Percentiles rank a stretch among this genome's conserved stretches.
These are phyloP conservation scores for Botrylloides violaceus DNA, from an alignment of 23 tunicate genomes.

Conservation along the genomic window DNA sequence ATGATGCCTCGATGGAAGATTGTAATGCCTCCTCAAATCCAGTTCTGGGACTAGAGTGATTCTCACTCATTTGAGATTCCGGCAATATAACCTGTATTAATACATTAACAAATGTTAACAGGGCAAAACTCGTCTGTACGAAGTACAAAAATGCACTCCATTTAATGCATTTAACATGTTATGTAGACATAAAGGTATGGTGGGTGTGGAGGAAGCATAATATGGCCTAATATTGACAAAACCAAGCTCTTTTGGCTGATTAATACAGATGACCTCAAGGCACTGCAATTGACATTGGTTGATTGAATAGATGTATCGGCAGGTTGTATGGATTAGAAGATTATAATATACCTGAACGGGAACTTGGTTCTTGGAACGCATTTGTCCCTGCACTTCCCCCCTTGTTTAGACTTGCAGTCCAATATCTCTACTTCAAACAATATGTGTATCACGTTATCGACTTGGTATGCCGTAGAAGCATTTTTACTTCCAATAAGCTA, in stretches of 20 bases:
- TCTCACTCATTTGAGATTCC: conserved; percentile 59
- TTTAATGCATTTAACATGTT: background rate
- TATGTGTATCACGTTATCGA: too few relatives aligned
- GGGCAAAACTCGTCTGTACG: too few relatives aligned
- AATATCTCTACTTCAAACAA: too few relatives aligned
- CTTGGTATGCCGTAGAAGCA: too few relatives aligned
- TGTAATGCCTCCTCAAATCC: conserved; percentile 90
- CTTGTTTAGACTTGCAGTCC: background rate
- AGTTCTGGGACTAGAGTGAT: conserved; percentile 54
- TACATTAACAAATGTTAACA: background rate
- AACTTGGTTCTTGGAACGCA: conserved; percentile 82
- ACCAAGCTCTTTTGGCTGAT: too few relatives aligned
- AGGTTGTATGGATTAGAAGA: too few relatives aligned
- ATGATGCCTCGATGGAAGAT: conserved; percentile 64
- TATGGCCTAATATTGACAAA: too few relatives aligned
- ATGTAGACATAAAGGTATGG: background rate
- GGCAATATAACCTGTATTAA: conserved; percentile 52
- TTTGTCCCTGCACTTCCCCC: conserved; percentile 18
- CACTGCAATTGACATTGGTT: too few relatives aligned
- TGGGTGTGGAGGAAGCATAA: too few relatives aligned
- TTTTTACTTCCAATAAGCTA: too few relatives aligned
- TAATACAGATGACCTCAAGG: too few relatives aligned
- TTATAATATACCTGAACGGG: conserved; percentile 62
- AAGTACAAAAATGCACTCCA: background rate
- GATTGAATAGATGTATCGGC: too few relatives aligned